phyloP scores from a whole-genome alignment of 2,113 vertebrate species.

The Poeciliopsis turrubarensis region DNA sequence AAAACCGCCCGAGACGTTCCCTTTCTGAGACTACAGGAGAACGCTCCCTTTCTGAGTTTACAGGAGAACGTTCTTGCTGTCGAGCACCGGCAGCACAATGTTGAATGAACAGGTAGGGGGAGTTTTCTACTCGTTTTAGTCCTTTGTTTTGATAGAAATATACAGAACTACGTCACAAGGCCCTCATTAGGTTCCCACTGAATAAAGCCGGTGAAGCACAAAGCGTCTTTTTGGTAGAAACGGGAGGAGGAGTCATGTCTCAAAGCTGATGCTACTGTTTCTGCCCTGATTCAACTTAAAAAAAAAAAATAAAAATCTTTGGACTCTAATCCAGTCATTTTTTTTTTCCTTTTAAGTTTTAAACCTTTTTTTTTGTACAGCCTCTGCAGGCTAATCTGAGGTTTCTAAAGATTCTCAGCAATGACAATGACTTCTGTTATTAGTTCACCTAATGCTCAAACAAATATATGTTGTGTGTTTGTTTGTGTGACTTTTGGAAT shows the following conservation, averaged over 20 bases:
- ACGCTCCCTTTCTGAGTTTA: background rate
- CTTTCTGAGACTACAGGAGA: background rate
- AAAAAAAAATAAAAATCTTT: too few species aligned
- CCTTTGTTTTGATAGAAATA: too few species aligned
- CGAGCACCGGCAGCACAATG: background rate
- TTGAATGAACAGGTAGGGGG: background rate
- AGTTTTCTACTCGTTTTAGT: background rate
- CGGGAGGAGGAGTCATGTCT: constrained; percentile 1
- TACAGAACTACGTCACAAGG: too few species aligned
- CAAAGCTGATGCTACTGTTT: background rate
- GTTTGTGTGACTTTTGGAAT: background rate
- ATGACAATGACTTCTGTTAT: too few species aligned
- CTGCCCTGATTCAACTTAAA: background rate
- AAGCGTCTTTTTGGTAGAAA: constrained; percentile 18
- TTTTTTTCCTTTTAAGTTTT: background rate
- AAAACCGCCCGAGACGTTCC: constrained; percentile 28
- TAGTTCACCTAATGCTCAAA: too few species aligned
- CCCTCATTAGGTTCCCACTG: background rate
- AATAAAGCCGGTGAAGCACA: constrained; percentile 32
- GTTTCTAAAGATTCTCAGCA: too few species aligned
- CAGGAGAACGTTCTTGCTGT: background rate
- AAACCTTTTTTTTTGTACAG: too few species aligned
- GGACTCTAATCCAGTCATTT: background rate
- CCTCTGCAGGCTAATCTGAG: too few species aligned
- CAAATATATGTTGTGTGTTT: too few species aligned